A percentile compares a stretch with the other conserved stretches of the same genome.
Conservation (phyloP, 2,113 vertebrate species). For the Pollachius pollachius region DNA sequence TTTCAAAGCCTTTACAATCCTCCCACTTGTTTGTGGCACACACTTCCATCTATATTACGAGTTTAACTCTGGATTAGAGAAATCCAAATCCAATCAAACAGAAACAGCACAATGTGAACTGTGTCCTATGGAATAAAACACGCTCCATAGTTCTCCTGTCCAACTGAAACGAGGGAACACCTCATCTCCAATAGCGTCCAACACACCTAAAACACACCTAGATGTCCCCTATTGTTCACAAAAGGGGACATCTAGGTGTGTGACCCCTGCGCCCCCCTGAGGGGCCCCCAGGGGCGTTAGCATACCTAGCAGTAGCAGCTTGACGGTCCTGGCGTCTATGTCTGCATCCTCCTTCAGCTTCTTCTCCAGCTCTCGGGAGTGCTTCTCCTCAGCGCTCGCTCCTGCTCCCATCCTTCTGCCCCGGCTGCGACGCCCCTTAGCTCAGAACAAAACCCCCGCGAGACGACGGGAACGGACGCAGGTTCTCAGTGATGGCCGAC, state of each 20-base stretch:
- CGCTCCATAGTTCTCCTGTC: no score
- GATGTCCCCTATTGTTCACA: no score
- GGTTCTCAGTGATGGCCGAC: constrained; percentile 51
- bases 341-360: constrained; percentile 96
- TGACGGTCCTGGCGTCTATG: constrained; percentile 93
- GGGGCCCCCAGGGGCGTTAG: constrained; percentile 3
- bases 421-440: constrained; percentile 39
- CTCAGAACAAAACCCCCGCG: constrained; percentile 38
- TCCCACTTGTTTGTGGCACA: no score
- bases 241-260: neutral
- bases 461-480: constrained; percentile 39
- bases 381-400: constrained; percentile 94
- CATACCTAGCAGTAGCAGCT: constrained; percentile 96
- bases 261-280: neutral
- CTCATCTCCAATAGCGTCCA: no score
- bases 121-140: no score
- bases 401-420: constrained; percentile 87
- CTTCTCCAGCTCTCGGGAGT: constrained; percentile 93
- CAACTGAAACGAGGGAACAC: no score
- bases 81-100: no score
- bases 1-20: no score
- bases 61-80: no score
- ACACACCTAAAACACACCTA: no score
- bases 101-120: no score
- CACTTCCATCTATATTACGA: no score